Evolutionary conservation across 1,140 invertebrate species (phyloP), one percentile per base, ranked within the genome.

Genomic region (Polyergus mexicanus): DNA sequence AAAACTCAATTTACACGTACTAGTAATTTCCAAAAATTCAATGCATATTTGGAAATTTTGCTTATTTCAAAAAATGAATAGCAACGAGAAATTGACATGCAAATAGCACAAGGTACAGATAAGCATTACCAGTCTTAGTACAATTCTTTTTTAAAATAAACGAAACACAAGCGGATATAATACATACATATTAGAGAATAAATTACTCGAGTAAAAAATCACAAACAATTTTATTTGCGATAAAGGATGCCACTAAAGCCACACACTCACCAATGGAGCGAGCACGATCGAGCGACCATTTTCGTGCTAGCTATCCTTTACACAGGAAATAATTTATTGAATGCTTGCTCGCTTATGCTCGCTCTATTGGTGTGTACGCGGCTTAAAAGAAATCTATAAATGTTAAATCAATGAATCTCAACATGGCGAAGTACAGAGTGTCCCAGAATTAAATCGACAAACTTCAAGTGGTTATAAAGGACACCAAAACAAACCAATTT

Each of bases 1-100:
- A 22, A 62, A 63, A 3, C 10, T 0, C 25, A 65, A 77, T 35
- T 65, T 44, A 13, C 7, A 77, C 11, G 16, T 44, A 38, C 3
- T 44, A 65, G 47, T 47, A 66, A 47, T 65, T 47, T 66, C 11
- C 3, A 32, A 32, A 63, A 63, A 32, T 32, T n/a, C 2, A n/a
- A 65, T n/a, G 2, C 44, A 11, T 35, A 60, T 1, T 25, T 6
- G 13, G 51, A 51, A 44, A 51, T 77, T 65, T 51, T 51, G 19
- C 4, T 51, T 35, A 22, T 25, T 19, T 62, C 74, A 62, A 1
- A 44, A 76, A 76, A 44, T 63, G 41, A 28, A 19, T 72, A 72
- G 22, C 54, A 62, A 62, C 19, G 10, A 56, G 28, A 54, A 76
- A 76, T 62, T 76, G 0, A 58, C 16, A 41, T 19, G 13, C 22